Conservation (phyloP, 2,797 vertebrate genomes). For the Euphonia xanthogaster region DNA sequence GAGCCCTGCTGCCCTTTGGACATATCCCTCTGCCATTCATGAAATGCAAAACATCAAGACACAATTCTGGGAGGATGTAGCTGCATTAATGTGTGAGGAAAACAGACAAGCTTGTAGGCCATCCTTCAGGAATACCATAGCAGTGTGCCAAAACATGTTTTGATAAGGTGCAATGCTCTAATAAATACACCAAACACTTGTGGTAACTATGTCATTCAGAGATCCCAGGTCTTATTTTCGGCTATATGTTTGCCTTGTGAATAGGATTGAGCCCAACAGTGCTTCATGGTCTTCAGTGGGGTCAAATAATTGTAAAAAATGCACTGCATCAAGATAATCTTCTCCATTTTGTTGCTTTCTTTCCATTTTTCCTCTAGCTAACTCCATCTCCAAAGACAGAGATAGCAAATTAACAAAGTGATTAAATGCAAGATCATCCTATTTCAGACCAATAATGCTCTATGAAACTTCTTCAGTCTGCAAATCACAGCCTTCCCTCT, state of each 20-base stretch:
- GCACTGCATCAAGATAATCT: background rate
- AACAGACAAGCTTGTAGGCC: background rate
- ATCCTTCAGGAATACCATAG: background rate
- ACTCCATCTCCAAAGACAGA: background rate
- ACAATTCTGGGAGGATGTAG: background rate
- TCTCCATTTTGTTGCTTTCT: background rate
- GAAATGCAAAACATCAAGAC: background rate
- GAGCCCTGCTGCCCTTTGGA: background rate
- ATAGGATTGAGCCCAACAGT: background rate
- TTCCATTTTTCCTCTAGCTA: constrained; percentile 3
- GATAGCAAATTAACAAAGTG: background rate
- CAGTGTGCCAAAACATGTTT: background rate
- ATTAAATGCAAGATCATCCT: background rate
- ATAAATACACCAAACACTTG: background rate
- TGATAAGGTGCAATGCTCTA: background rate
- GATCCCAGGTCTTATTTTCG: background rate
- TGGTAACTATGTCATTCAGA: background rate
- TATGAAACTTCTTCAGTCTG: background rate
- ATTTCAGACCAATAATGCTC: background rate
- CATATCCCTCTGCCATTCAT: background rate
- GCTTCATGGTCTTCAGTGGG: background rate
- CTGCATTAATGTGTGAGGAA: background rate
- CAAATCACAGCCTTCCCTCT: constrained; percentile 23
- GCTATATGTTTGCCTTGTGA: background rate
- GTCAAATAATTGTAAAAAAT: background rate